A percentile compares a stretch with the other conserved stretches of the same genome.
These are phyloP conservation scores for Drosophila multiciliata DNA, from an alignment of 2,888 invertebrate genomes.

Conservation along the genomic window DNA sequence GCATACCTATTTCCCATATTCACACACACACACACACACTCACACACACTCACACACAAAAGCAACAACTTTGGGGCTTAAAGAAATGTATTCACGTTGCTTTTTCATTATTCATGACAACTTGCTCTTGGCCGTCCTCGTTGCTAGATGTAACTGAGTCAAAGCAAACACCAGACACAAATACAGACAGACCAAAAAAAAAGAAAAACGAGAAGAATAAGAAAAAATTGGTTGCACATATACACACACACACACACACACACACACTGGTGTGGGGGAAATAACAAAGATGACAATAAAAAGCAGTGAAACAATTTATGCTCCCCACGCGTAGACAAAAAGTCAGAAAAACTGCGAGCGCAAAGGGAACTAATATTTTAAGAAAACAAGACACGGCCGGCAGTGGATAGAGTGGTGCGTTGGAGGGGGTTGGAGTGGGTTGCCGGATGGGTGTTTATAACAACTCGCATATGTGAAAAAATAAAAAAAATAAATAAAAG, in stretches of 20 bases:
- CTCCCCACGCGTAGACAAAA: slow-evolving; percentile 37
- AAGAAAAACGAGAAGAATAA: slow-evolving; percentile 7
- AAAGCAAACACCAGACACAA: slow-evolving; percentile 61
- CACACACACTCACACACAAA: slow-evolving; percentile 6
- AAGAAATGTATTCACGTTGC: slow-evolving; percentile 77
- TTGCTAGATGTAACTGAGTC: slow-evolving; percentile 68
- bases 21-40: slow-evolving; percentile 2
- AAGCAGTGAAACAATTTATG: slow-evolving; percentile 78
- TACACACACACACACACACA: slow-evolving; percentile 14
- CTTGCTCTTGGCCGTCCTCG: slow-evolving; percentile 64
- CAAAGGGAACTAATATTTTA: slow-evolving; percentile 80
- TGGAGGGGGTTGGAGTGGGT: not conserved
- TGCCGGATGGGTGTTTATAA: slow-evolving; percentile 36
- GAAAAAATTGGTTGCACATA: slow-evolving; percentile 26
- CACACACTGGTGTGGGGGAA: slow-evolving; percentile 23
- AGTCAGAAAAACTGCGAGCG: slow-evolving; percentile 36
- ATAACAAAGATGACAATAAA: slow-evolving; percentile 80
- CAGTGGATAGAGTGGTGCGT: slow-evolving; percentile 13
- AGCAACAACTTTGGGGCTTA: slow-evolving; percentile 31
- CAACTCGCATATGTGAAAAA: slow-evolving; percentile 26
- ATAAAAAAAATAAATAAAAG: slow-evolving; percentile 5
- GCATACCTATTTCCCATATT: slow-evolving; percentile 5
- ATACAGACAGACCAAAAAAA: slow-evolving; percentile 29
- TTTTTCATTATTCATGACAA: slow-evolving; percentile 80
- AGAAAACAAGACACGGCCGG: slow-evolving; percentile 73